Conservation (phyloP, 2,113 vertebrate genomes). For the Glaucidium brasilianum region DNA sequence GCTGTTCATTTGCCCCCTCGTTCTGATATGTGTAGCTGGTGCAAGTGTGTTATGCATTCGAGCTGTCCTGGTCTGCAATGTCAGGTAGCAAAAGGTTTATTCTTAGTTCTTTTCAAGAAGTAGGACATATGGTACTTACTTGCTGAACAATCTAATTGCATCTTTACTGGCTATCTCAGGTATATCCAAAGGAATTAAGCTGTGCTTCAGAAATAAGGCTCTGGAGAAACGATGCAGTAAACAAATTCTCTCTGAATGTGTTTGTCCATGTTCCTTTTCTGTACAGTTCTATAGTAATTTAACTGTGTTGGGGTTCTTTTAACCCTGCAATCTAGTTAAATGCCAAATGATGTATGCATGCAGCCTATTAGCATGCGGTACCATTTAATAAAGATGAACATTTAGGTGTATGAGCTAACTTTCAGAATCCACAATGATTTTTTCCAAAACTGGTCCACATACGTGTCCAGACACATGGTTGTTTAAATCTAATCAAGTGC, state of each 20-base stretch:
- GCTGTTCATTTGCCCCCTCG: fast-evolving
- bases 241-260: background rate
- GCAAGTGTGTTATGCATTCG: background rate
- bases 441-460: background rate
- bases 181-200: background rate
- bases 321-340: background rate
- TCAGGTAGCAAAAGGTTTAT: background rate
- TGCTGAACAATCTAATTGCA: background rate
- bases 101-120: background rate
- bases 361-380: background rate
- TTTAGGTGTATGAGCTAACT: background rate
- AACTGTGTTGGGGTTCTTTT: background rate
- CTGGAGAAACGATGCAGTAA: background rate
- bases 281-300: background rate
- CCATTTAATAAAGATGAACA: background rate
- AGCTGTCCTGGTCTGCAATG: background rate
- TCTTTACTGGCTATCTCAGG: background rate
- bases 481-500: background rate
- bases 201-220: background rate
- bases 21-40: background rate
- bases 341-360: background rate
- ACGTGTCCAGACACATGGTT: background rate
- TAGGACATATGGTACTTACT: background rate
- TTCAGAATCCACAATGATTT: background rate
- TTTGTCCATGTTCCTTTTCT: background rate